Evolutionary conservation across 2,113 vertebrate species (phyloP).

Genomic region (Tinamus guttatus): DNA sequence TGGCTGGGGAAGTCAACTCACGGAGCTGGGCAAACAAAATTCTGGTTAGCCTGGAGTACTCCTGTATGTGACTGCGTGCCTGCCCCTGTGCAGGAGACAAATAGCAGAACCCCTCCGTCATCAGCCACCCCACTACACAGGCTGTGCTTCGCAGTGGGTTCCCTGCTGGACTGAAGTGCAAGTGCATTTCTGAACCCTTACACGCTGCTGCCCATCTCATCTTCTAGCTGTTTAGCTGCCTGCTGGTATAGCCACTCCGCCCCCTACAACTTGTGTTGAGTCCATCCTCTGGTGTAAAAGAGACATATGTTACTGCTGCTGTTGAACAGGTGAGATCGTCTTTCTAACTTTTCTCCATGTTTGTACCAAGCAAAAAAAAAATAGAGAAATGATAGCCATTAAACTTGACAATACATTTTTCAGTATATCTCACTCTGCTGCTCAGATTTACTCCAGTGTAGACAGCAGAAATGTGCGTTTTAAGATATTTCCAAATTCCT

Average conservation of each 20-base stretch:
- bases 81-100: rapidly evolving
- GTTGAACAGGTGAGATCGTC: neutral
- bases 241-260: no score
- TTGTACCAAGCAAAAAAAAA: neutral
- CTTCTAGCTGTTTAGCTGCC: rapidly evolving
- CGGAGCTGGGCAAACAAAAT: neutral
- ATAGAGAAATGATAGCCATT: neutral
- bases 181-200: neutral
- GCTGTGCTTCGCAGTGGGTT: neutral
- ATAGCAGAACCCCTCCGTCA: neutral
- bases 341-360: neutral
- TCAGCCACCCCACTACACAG: neutral
- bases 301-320: neutral
- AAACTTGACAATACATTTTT: neutral
- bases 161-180: neutral
- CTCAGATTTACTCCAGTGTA: neutral
- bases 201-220: neutral
- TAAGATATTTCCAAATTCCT: neutral
- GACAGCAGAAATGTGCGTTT: neutral
- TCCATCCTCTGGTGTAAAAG: neutral
- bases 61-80: rapidly evolving
- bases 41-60: neutral
- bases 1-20: rapidly evolving
- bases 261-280: rapidly evolving
- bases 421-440: neutral